A percentile compares a stretch with the other conserved stretches of the same genome.
Conservation (phyloP, 2,888 invertebrate species). For the Germaria angustata region DNA sequence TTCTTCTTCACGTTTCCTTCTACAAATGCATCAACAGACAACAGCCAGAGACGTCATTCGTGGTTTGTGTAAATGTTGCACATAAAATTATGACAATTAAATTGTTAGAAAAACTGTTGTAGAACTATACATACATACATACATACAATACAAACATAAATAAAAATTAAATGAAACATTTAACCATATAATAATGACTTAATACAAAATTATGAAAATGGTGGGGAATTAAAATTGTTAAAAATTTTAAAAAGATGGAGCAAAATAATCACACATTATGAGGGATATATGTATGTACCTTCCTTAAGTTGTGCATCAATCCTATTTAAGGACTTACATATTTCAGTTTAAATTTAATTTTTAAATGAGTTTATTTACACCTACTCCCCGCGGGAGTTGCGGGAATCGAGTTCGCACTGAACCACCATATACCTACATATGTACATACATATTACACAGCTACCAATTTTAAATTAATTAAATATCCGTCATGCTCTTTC, state of each 20-base stretch:
- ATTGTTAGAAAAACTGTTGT: conserved; percentile 73
- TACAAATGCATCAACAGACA: conserved; percentile 30
- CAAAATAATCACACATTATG: no score
- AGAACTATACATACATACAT: conserved; percentile 50
- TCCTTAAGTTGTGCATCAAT: no score
- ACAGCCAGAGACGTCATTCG: neutral
- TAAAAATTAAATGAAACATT: conserved; percentile 26
- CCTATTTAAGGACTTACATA: no score
- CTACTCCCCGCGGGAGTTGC: no score
- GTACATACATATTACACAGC: no score
- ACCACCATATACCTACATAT: neutral
- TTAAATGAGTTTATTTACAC: no score
- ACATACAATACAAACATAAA: conserved; percentile 32
- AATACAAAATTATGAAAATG: conserved; percentile 9
- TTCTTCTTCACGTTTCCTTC: conserved; percentile 3
- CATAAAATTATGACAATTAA: conserved; percentile 77
- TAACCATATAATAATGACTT: conserved; percentile 46
- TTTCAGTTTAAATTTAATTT: no score
- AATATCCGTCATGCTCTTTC: no score
- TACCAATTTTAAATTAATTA: no score
- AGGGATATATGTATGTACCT: no score
- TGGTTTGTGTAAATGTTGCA: neutral
- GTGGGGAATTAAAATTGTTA: neutral
- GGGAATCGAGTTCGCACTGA: no score
- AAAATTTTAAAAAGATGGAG: no score